Conservation (phyloP, 2,888 invertebrate species). For the Athrips mouffetella region DNA sequence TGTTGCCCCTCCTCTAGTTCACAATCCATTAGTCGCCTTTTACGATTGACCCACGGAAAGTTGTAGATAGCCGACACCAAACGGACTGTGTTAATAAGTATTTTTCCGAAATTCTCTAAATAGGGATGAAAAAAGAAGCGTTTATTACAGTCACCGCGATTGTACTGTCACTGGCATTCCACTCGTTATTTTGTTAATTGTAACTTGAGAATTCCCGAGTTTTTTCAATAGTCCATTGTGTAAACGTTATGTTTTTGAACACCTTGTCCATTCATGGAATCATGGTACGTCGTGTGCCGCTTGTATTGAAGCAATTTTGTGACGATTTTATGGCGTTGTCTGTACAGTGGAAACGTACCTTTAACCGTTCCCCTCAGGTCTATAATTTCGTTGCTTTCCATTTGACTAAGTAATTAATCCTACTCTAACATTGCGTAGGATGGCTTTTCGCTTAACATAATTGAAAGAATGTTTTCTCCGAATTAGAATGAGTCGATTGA, state of each 20-base stretch:
- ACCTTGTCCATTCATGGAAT: conserved; percentile 46
- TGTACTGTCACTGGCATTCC: no score
- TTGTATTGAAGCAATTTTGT: conserved; percentile 29
- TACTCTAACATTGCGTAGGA: neutral
- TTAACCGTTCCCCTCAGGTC: neutral
- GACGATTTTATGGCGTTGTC: conserved; percentile 25
- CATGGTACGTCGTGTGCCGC: conserved; percentile 27
- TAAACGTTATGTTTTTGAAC: conserved; percentile 45
- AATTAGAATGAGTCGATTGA: no score
- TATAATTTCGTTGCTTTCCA: conserved; percentile 1
- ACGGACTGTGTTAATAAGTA: no score
- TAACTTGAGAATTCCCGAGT: conserved; percentile 43
- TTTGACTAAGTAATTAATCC: conserved; percentile 4
- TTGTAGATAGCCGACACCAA: no score
- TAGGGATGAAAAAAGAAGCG: no score
- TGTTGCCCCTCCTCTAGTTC: no score
- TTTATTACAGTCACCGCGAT: no score
- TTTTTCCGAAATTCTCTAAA: no score
- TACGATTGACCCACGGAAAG: no score
- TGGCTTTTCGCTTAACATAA: conserved; percentile 15
- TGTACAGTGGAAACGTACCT: conserved; percentile 21
- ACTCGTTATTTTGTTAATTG: conserved; percentile 31
- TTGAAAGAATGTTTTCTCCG: conserved; percentile 2
- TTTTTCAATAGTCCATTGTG: conserved; percentile 59
- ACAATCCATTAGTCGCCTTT: no score